Base-by-base conservation (phyloP, 2,113 vertebrate genomes). In the Oceanites oceanicus region DNA sequence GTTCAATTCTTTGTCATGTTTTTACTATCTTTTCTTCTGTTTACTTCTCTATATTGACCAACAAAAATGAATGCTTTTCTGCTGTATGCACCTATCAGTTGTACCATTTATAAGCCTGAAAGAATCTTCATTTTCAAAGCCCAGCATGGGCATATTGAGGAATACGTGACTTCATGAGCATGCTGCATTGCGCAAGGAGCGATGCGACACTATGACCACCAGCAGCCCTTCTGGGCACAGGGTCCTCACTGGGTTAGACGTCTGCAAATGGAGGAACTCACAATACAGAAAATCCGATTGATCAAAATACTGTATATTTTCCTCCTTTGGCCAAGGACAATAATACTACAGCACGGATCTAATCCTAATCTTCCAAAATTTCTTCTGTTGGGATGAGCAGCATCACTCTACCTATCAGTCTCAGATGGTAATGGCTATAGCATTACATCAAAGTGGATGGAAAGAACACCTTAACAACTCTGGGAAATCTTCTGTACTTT, bases 121-220 rank as follows among this genome's bases (percentile, higher is more conserved):
- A 91, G 55, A 70, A 30, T 45, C 26, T 91, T 85, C 15, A 34
- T 56, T 91, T 72, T 82, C 58, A 79, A 75, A 93, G 50, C 15
- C 14, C 47, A 47, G 47, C 40, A 49, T 3, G 2, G 9, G 16
- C 0, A 7, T 2, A 0, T 2, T 76, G 62, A 87, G 44, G 26
- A 86, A 42, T 20, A 55, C 2, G 1, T 26, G n/a, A 59, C 19
- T 30, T 50, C 44, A 84, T 1, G 0, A 75, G 44, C 10, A 8
- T 13, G 17, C n/a, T 79, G 38, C 2, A 0, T 23, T 79, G 44
- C 5, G 1, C 7, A 4, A 53, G 34, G 11, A 71, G 38, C 27
- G 62, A 2, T 11, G 11, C 29, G 63, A 45, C 25, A 10, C 29
- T 67, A 4, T 9, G 61, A 44, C 23, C 34, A 44, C 12, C 11